Evolutionary conservation across 2,113 vertebrate genomes (phyloP).

Genomic region (Cyphomyrus plagiostoma): DNA sequence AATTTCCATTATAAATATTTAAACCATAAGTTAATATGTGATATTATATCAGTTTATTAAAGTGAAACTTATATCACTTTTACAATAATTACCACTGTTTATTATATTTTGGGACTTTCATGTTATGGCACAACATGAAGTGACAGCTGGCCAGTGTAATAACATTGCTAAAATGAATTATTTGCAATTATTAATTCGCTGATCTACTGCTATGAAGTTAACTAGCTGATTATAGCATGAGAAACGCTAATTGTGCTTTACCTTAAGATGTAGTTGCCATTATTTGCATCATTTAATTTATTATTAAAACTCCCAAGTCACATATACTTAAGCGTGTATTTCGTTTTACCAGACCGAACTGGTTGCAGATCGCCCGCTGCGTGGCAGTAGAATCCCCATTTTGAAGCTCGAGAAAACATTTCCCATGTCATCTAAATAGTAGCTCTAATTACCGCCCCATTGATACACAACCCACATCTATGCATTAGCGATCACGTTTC

Average conservation of each 20-base stretch:
- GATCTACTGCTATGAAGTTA: not conserved
- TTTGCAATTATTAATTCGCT: not conserved
- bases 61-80: not conserved
- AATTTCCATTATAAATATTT: not conserved
- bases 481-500: not conserved
- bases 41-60: not conserved
- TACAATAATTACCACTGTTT: not conserved
- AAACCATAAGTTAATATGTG: not conserved
- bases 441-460: conserved; percentile 4
- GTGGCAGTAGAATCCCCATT: conserved; percentile 4
- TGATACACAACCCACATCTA: not conserved
- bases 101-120: not conserved
- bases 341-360: not conserved
- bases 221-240: not conserved
- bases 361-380: not conserved
- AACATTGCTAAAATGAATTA: not conserved
- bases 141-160: not conserved
- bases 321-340: not conserved
- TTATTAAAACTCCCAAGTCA: not conserved
- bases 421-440: not conserved
- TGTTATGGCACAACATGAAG: not conserved
- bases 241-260: not conserved
- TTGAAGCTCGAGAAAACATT: not conserved
- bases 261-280: not conserved
- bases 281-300: not conserved